Evolutionary conservation across 2,888 invertebrate species (phyloP).

Genomic region (Leptogaster cylindrica): DNA sequence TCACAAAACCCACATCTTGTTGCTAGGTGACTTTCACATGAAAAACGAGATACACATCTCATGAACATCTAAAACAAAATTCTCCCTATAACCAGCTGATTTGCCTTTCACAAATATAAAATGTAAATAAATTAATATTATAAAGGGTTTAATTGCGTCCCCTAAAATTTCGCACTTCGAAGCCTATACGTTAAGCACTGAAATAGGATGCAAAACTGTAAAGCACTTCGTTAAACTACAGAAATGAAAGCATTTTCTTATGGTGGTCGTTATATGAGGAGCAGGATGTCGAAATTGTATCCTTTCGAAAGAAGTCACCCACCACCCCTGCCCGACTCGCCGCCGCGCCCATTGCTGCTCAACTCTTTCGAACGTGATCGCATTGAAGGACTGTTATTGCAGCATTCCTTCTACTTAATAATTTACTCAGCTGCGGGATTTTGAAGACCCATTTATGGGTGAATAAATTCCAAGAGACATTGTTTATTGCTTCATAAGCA

Average conservation of each 20-base stretch:
- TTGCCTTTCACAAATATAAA: conserved; percentile 1
- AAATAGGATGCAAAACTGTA: neutral
- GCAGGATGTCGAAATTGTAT: neutral
- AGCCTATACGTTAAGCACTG: neutral
- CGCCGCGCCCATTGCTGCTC: neutral
- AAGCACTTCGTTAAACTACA: neutral
- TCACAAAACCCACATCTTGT: too few relatives aligned
- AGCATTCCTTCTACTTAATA: neutral
- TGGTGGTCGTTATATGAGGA: too few relatives aligned
- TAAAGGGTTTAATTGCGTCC: neutral
- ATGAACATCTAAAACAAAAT: too few relatives aligned
- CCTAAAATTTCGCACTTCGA: neutral
- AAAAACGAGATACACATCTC: too few relatives aligned
- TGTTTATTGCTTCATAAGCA: conserved; percentile 4
- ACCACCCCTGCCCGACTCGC: neutral
- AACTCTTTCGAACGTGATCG: neutral
- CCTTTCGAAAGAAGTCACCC: neutral
- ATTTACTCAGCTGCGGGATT: neutral
- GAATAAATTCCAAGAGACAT: conserved; percentile 9
- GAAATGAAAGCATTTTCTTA: too few relatives aligned
- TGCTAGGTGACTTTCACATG: too few relatives aligned
- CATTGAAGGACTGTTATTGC: neutral
- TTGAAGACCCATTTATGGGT: conserved; percentile 6
- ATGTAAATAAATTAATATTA: conserved; percentile 7
- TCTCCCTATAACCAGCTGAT: neutral